A percentile compares a stretch with the other conserved stretches of the same genome.
phyloP scores from a whole-genome alignment of 2,888 invertebrate genomes.

The Artemia sinica region DNA sequence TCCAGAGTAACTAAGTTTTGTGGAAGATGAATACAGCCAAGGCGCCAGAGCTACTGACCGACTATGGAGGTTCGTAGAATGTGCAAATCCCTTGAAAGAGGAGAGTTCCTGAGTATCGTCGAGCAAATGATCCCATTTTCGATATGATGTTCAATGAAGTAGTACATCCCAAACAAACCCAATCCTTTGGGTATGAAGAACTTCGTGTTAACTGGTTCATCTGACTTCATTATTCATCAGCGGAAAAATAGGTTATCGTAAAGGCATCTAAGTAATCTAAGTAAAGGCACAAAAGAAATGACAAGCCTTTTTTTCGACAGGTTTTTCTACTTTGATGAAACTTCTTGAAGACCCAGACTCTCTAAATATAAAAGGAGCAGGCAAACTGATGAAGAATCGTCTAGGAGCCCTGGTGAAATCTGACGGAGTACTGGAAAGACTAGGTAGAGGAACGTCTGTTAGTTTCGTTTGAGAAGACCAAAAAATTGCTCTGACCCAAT shows the following conservation, averaged over 20 bases:
- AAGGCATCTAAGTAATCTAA: constrained; percentile 15
- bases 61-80: constrained; percentile 10
- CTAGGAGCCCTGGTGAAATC: constrained; percentile 10
- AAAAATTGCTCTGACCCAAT: constrained; percentile 21
- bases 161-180: constrained; percentile 18
- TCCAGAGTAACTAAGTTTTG: background rate
- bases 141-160: constrained; percentile 14
- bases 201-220: constrained; percentile 19
- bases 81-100: background rate
- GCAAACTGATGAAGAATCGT: constrained; percentile 20
- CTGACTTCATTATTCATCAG: constrained; percentile 21
- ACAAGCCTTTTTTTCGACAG: constrained; percentile 20
- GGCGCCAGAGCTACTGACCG: constrained; percentile 2
- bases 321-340: constrained; percentile 20
- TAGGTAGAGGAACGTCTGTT: constrained; percentile 16
- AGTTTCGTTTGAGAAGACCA: constrained; percentile 15
- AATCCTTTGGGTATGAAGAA: constrained; percentile 20
- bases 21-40: constrained; percentile 9
- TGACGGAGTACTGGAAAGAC: constrained; percentile 15
- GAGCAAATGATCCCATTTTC: constrained; percentile 22
- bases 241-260: constrained; percentile 16
- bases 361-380: constrained; percentile 17
- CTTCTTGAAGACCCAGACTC: constrained; percentile 15
- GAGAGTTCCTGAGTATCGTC: constrained; percentile 13
- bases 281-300: constrained; percentile 15